Evolutionary conservation across 2,888 invertebrate species (phyloP).

Genomic region (Osedax frankpressi): DNA sequence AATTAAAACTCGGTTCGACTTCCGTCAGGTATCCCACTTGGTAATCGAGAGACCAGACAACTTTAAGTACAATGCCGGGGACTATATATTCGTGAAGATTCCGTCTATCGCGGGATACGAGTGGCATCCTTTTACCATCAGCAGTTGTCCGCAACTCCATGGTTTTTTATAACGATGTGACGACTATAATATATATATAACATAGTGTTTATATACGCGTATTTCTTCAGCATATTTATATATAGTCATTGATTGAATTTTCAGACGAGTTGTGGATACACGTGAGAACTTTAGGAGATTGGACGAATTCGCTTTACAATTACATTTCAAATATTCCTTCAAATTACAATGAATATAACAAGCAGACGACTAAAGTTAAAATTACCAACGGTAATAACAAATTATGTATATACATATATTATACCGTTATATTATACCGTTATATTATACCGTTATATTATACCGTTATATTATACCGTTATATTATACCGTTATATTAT

Average conservation of each 20-base stretch:
- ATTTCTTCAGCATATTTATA: too few species aligned
- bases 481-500: too few species aligned
- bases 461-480: too few species aligned
- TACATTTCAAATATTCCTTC: slow-evolving; percentile 29
- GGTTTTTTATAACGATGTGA: slow-evolving; percentile 46
- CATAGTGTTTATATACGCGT: too few species aligned
- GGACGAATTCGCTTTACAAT: slow-evolving; percentile 50
- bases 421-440: too few species aligned
- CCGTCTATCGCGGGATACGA: slow-evolving; percentile 81
- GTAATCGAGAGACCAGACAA: slow-evolving; percentile 73
- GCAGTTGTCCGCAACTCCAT: slow-evolving; percentile 84
- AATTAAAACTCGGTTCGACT: background rate
- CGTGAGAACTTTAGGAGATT: slow-evolving; percentile 80
- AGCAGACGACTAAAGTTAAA: too few species aligned
- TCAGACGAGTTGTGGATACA: slow-evolving; percentile 81
- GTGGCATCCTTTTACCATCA: slow-evolving; percentile 94
- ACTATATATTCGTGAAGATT: slow-evolving; percentile 82
- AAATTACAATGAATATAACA: too few species aligned
- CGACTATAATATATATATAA: too few species aligned
- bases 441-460: too few species aligned
- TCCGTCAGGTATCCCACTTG: slow-evolving; percentile 58
- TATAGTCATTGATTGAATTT: too few species aligned
- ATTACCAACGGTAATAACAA: too few species aligned
- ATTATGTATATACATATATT: too few species aligned
- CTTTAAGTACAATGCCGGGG: slow-evolving; percentile 79